Conservation (phyloP, 2,888 invertebrate species). For the Hypomecis punctinalis region DNA sequence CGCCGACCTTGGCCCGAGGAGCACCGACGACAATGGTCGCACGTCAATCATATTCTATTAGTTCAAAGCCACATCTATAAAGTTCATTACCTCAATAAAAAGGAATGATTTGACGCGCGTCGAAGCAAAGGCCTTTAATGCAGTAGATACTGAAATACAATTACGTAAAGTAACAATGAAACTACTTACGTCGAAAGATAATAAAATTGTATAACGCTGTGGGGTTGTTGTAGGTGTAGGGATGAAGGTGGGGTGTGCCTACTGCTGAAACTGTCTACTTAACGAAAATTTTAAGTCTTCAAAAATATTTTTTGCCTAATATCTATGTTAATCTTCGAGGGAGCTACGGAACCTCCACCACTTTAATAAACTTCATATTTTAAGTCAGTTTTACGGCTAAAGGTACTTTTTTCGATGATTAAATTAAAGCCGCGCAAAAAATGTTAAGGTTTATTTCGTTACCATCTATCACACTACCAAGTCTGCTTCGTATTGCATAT, state of each 20-base stretch:
- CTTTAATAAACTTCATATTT: too few relatives aligned
- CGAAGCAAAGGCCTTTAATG: slow-evolving; percentile 54
- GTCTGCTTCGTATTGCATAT: not conserved
- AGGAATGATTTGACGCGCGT: slow-evolving; percentile 57
- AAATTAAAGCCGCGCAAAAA: too few relatives aligned
- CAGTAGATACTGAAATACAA: not conserved
- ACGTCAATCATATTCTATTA: slow-evolving; percentile 79
- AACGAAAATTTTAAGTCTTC: not conserved
- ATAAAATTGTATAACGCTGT: slow-evolving; percentile 18
- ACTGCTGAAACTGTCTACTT: not conserved
- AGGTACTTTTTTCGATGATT: too few relatives aligned
- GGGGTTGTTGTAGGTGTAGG: not conserved
- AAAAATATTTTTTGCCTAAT: slow-evolving; percentile 9
- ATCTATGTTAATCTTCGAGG: slow-evolving; percentile 5
- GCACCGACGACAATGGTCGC: slow-evolving; percentile 64
- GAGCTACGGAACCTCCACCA: too few relatives aligned
- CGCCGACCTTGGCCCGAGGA: slow-evolving; percentile 63
- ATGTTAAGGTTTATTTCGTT: too few relatives aligned
- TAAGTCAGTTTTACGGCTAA: too few relatives aligned
- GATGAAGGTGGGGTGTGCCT: not conserved
- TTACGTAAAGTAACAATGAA: slow-evolving; percentile 16
- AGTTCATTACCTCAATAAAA: slow-evolving; percentile 73
- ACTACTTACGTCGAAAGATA: slow-evolving; percentile 9
- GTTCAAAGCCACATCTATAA: slow-evolving; percentile 81
- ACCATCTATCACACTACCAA: too few relatives aligned